phyloP scores from a whole-genome alignment of 1,140 invertebrate species.

The Neotoxoptera formosana region DNA sequence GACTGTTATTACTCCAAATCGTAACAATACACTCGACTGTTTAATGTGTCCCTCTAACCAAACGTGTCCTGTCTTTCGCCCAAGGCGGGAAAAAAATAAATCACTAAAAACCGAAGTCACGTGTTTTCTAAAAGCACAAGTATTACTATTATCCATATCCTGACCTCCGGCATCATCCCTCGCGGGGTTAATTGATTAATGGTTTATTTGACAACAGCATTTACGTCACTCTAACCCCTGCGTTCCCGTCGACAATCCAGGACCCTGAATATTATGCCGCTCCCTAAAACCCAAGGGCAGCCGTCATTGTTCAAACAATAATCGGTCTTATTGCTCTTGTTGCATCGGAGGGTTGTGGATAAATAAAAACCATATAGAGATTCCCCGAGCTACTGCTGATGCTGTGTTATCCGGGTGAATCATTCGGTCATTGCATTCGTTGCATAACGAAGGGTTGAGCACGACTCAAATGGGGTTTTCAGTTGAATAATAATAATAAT shows the following conservation, averaged over 20 bases:
- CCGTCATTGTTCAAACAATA: constrained; percentile 58
- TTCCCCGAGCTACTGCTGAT: constrained; percentile 33
- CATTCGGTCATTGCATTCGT: constrained; percentile 43
- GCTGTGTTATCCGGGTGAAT: constrained; percentile 43
- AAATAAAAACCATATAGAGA: constrained; percentile 39
- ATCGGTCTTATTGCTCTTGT: constrained; percentile 57
- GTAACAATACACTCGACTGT: constrained; percentile 16
- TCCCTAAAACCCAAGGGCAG: constrained; percentile 39
- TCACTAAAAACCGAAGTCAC: constrained; percentile 49
- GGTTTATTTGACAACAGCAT: constrained; percentile 58
- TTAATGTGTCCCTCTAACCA: constrained; percentile 2
- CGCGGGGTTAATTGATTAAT: constrained; percentile 57
- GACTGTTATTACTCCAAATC: constrained; percentile 30
- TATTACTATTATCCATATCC: constrained; percentile 44
- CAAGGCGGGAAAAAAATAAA: constrained; percentile 17
- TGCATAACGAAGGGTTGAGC: constrained; percentile 36
- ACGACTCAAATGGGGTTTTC: constrained; percentile 27
- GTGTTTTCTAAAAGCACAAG: constrained; percentile 7
- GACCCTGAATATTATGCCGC: background rate
- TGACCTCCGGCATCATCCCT: constrained; percentile 55
- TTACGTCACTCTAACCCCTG: constrained; percentile 29
- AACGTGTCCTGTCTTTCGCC: background rate
- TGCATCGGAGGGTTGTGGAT: constrained; percentile 40
- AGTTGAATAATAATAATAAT: constrained; percentile 42
- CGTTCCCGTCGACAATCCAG: background rate